Evolutionary conservation across 2,113 vertebrate species (phyloP).

Genomic region (Beaufortia kweichowensis): DNA sequence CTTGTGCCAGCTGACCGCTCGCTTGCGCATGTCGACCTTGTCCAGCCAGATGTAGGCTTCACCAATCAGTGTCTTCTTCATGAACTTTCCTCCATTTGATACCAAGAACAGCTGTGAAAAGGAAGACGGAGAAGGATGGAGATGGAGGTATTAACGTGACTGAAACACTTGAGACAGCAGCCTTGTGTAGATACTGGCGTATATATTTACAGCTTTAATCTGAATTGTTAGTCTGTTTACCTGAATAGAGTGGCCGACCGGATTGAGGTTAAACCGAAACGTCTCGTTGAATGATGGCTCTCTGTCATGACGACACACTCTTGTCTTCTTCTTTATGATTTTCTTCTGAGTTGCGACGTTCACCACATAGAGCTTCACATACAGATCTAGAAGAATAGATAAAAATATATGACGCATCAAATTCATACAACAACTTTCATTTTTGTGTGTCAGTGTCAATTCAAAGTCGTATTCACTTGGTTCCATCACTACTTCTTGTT

Average conservation of each 20-base stretch:
- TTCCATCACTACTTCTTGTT: neutral
- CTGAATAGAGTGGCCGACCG: slow-evolving; percentile 96
- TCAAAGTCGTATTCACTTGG: no score
- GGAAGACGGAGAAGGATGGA: neutral
- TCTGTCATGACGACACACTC: slow-evolving; percentile 94
- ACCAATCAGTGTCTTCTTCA: slow-evolving; percentile 98
- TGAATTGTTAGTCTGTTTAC: no score
- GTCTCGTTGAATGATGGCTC: slow-evolving; percentile 99
- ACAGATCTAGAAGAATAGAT: slow-evolving; percentile 79
- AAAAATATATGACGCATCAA: neutral
- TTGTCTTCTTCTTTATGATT: slow-evolving; percentile 99
- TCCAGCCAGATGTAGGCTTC: slow-evolving; percentile 99
- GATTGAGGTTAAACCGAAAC: slow-evolving; percentile 93
- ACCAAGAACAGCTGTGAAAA: slow-evolving; percentile 88
- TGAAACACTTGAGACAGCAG: no score
- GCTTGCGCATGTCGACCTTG: slow-evolving; percentile 98
- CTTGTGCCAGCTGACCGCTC: slow-evolving; percentile 99
- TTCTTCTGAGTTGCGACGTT: slow-evolving; percentile 95
- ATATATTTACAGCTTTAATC: no score
- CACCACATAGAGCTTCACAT: slow-evolving; percentile 96
- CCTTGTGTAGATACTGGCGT: no score
- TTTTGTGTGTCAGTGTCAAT: neutral
- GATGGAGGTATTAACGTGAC: no score
- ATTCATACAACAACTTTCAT: no score
- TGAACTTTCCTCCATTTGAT: slow-evolving; percentile 97